A percentile compares a stretch with the other conserved stretches of the same genome.
Conservation (phyloP, 2,113 vertebrate species). For the Anoplopoma fimbria region DNA sequence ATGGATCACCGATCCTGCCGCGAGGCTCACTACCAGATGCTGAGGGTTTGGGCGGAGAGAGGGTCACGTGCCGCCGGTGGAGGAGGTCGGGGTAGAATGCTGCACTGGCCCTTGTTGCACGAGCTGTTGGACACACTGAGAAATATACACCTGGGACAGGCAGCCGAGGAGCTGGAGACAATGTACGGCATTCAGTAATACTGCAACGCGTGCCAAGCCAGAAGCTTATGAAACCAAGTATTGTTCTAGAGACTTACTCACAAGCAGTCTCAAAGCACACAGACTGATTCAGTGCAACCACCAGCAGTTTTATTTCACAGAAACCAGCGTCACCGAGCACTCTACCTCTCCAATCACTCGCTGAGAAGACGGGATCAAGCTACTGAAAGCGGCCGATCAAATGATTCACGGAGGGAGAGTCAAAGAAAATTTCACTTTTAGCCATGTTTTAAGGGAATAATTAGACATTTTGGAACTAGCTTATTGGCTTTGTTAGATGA, state of each 20-base stretch:
- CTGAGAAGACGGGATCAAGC: constrained; percentile 14
- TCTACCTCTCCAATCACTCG: constrained; percentile 17
- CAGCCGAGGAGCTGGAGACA: constrained; percentile 79
- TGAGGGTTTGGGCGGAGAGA: constrained; percentile 77
- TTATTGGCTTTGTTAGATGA: background rate
- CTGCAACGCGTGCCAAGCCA: constrained; percentile 3
- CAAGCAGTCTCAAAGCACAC: background rate
- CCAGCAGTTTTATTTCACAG: constrained; percentile 25
- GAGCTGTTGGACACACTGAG: constrained; percentile 74
- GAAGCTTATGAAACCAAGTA: constrained; percentile 62
- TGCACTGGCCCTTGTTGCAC: constrained; percentile 62
- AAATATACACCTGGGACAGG: constrained; percentile 73
- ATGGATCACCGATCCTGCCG: constrained; percentile 70
- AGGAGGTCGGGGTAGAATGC: constrained; percentile 40
- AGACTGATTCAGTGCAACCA: constrained; percentile 26
- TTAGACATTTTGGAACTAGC: background rate
- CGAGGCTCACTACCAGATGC: constrained; percentile 85
- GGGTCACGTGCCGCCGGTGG: constrained; percentile 6
- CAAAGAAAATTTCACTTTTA: background rate
- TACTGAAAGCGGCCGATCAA: constrained; percentile 11
- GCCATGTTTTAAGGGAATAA: background rate
- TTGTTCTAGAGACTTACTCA: constrained; percentile 24
- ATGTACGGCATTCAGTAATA: constrained; percentile 70
- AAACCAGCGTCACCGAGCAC: constrained; percentile 7
- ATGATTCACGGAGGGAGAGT: background rate